Conservation (phyloP, 2,888 invertebrate genomes). For the Troglohyphantes excavatus region DNA sequence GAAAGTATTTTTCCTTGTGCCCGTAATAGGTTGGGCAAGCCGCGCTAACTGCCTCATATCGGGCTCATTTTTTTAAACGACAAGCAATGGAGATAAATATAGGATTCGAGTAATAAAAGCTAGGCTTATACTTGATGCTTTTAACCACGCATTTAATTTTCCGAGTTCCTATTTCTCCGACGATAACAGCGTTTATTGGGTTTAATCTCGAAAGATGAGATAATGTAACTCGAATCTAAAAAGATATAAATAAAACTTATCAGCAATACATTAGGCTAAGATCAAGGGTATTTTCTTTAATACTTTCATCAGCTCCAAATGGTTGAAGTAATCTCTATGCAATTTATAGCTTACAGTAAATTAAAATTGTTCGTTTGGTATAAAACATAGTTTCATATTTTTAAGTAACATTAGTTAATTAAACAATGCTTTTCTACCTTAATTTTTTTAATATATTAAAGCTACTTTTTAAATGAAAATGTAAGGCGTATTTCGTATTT, state of each 20-base stretch:
- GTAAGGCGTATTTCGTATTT: too few relatives aligned
- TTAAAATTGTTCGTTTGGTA: too few relatives aligned
- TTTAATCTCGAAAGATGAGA: not conserved
- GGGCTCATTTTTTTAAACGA: slow-evolving; percentile 56
- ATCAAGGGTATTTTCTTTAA: not conserved
- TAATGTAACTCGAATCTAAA: not conserved
- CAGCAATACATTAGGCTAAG: not conserved
- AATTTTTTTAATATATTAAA: too few relatives aligned
- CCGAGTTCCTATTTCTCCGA: not conserved
- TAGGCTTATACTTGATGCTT: slow-evolving; percentile 23
- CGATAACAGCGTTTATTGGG: not conserved
- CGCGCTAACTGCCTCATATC: slow-evolving; percentile 61
- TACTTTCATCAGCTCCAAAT: too few relatives aligned
- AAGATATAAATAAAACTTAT: not conserved
- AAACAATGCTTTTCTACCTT: too few relatives aligned
- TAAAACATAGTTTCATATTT: too few relatives aligned
- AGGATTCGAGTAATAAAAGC: slow-evolving; percentile 51
- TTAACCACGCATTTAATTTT: slow-evolving; percentile 25
- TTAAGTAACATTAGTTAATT: too few relatives aligned
- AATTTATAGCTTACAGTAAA: too few relatives aligned
- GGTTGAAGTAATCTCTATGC: too few relatives aligned
- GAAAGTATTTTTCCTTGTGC: slow-evolving; percentile 60
- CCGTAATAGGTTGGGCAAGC: slow-evolving; percentile 59
- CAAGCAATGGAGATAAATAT: slow-evolving; percentile 51
- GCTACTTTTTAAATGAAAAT: too few relatives aligned